phyloP scores from a whole-genome alignment of 1,140 invertebrate species.

The Bombus soroeensis region DNA sequence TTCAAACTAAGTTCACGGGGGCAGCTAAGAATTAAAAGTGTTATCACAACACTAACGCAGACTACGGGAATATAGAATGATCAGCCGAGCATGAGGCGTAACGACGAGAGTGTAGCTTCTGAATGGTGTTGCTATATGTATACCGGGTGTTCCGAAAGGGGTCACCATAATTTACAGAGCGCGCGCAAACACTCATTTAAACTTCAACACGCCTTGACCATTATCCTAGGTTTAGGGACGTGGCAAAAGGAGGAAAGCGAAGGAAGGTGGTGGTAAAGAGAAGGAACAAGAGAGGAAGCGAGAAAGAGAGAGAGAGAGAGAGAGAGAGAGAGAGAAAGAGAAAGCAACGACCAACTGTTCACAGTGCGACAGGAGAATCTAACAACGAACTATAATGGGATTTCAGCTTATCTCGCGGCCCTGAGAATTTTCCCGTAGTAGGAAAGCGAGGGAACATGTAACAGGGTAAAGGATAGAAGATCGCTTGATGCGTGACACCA shows the following conservation, averaged over 20 bases:
- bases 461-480: slow-evolving; percentile 4
- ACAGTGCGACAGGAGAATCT: slow-evolving; percentile 54
- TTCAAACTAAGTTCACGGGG: slow-evolving; percentile 24
- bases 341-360: slow-evolving; percentile 40
- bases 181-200: slow-evolving; percentile 75
- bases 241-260: background rate
- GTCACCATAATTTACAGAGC: slow-evolving; percentile 71
- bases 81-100: slow-evolving; percentile 49
- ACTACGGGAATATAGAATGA: slow-evolving; percentile 44
- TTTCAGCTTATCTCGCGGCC: slow-evolving; percentile 68
- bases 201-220: slow-evolving; percentile 62
- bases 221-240: slow-evolving; percentile 51
- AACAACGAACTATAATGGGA: slow-evolving; percentile 71
- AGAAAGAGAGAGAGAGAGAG: background rate
- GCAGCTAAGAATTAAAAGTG: slow-evolving; percentile 17
- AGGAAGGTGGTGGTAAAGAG: slow-evolving; percentile 20
- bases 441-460: slow-evolving; percentile 3
- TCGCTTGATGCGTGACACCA: slow-evolving; percentile 58
- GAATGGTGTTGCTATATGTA: slow-evolving; percentile 20
- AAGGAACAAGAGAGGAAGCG: slow-evolving; percentile 45
- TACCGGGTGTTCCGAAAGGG: slow-evolving; percentile 46
- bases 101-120: slow-evolving; percentile 45
- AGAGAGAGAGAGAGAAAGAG: background rate
- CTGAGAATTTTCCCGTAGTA: slow-evolving; percentile 47
- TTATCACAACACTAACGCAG: slow-evolving; percentile 26